phyloP scores from a whole-genome alignment of 2,888 invertebrate species.

The Eubasilissa splendida region DNA sequence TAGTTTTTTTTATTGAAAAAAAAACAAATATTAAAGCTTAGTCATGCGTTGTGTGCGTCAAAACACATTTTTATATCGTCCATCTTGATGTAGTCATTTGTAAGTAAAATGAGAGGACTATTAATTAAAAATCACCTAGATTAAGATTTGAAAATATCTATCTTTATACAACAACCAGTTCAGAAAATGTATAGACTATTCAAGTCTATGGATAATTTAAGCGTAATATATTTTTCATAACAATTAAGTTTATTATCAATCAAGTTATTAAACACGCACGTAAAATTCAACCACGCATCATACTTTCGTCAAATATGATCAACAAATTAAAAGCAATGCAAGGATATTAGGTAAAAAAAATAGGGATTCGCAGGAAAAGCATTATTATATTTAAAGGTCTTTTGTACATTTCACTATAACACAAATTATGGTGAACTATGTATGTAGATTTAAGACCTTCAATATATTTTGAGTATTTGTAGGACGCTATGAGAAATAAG shows the following conservation, averaged over 20 bases:
- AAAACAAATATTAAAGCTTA: constrained; percentile 50
- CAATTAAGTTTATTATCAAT: not conserved
- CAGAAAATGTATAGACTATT: constrained; percentile 24
- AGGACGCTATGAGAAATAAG: no score
- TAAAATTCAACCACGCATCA: no score
- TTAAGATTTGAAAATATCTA: constrained; percentile 7
- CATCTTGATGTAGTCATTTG: not conserved
- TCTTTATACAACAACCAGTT: constrained; percentile 38
- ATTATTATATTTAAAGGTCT: no score
- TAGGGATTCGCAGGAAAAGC: no score
- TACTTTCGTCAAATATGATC: no score
- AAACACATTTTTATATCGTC: not conserved
- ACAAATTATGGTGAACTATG: no score
- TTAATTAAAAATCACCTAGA: constrained; percentile 3
- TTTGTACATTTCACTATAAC: no score
- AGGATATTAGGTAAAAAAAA: no score
- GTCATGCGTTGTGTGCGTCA: constrained; percentile 51
- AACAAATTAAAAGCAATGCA: no score
- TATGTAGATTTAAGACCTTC: no score
- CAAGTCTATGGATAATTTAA: constrained; percentile 22
- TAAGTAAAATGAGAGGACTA: constrained; percentile 13
- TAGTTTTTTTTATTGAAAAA: constrained; percentile 25
- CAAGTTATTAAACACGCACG: no score
- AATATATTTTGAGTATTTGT: no score
- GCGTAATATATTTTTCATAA: constrained; percentile 28